Evolutionary conservation across 2,797 vertebrate genomes (phyloP), one percentile per base, ranked within the genome.

Genomic region (Urophycis tenuis): DNA sequence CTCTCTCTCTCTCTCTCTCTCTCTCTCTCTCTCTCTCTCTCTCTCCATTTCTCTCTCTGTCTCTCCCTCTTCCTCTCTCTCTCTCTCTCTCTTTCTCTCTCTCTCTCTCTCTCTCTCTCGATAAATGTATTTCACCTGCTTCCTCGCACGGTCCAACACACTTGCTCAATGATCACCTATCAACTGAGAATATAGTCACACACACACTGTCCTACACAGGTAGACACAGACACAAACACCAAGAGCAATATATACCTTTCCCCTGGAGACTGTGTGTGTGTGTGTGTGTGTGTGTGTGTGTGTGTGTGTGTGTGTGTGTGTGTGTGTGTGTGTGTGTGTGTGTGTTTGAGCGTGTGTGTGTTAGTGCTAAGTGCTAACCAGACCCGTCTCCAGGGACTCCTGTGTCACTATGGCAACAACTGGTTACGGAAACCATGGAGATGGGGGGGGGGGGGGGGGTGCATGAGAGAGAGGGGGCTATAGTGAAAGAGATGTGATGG

Each of bases 361-460:
- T 67, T 87, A 76, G 81, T 5, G 19, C 49, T 53, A 53, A 53
- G 49, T 80, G 81, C 75, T 85, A 80, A 82, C 81, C 67, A 80
- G 77, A 77, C 53, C 8, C 0, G 74, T 85, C 84, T 84, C 69
- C 0, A 78, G 82, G 80, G 84, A 83, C 75, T 71, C 2, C 73
- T 78, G 83, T 76, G 82, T 88, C 85, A 72, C 88, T 81, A 89
- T 89, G 78, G 88, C 83, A 88, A 89, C 87, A 87, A 30, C 70
- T 35, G 76, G 79, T 83, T 85, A 87, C 78, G 80, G 80, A 73
- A 80, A 84, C 85, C 77, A 77, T 74, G 74, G 75, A 73, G 49
- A 72, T 9, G 33, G 22, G 72, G 33, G 67, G 72, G 36, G 29
- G 12, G 75, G 9, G 14, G 69, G 69, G 15, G 33, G 11, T 3